These are phyloP conservation scores for Drosophila kikkawai DNA, from an alignment of 1,140 invertebrate genomes.

Conservation along the genomic window DNA sequence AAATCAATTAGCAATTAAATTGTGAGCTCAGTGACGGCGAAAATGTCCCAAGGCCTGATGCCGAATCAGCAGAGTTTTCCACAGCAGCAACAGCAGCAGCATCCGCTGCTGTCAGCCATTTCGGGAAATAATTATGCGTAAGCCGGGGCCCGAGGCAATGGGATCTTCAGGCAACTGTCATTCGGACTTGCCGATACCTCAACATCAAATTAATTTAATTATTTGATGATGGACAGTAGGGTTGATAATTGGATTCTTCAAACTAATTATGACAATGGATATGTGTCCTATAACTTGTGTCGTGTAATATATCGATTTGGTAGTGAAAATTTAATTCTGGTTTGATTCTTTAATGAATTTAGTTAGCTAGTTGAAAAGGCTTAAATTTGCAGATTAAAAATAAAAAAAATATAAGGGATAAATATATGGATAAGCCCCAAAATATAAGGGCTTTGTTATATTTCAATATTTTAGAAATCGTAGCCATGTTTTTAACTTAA, in stretches of 20 bases:
- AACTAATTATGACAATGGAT: neutral
- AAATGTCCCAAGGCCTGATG: constrained; percentile 65
- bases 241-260: constrained; percentile 1
- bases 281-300: neutral
- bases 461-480: neutral
- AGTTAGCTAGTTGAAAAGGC: neutral
- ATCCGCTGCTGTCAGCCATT: constrained; percentile 73
- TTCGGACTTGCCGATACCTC: constrained; percentile 5
- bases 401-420: neutral
- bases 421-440: too few species aligned
- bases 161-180: neutral
- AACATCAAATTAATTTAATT: constrained; percentile 6
- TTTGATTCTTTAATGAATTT: neutral
- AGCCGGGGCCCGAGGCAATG: constrained; percentile 22
- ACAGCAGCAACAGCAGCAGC: constrained; percentile 46
- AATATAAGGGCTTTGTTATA: neutral
- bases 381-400: neutral
- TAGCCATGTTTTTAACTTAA: neutral
- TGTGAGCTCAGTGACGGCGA: constrained; percentile 54
- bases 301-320: neutral
- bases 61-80: constrained; percentile 47
- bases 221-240: neutral
- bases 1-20: constrained; percentile 82
- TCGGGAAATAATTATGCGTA: constrained; percentile 76
- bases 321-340: neutral